Conservation (phyloP, 2,797 vertebrate species). For the Anguilla megastoma region DNA sequence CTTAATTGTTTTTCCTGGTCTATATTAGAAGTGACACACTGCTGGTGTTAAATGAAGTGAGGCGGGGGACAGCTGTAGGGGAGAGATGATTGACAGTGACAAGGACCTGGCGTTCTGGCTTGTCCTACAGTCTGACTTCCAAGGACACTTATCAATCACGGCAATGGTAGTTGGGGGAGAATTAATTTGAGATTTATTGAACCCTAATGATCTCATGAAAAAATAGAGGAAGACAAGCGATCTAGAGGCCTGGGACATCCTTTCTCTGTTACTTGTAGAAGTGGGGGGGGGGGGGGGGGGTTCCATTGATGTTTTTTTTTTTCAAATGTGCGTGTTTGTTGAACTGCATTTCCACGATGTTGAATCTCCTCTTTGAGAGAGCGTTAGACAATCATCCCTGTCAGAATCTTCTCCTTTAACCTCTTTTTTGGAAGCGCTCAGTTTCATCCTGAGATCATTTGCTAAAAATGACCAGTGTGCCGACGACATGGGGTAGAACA, state of each 20-base stretch:
- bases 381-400: neutral
- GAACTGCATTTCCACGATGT: neutral
- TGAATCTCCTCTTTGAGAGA: neutral
- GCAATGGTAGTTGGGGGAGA: slow-evolving; percentile 69
- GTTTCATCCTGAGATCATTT: neutral
- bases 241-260: slow-evolving; percentile 54
- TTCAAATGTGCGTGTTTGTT: neutral
- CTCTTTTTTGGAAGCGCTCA: neutral
- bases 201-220: slow-evolving; percentile 79
- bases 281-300: neutral
- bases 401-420: neutral
- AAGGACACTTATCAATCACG: slow-evolving; percentile 82
- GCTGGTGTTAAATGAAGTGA: slow-evolving; percentile 37
- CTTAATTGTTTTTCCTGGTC: slow-evolving; percentile 39
- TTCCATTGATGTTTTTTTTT: neutral
- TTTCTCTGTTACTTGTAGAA: slow-evolving; percentile 46
- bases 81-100: slow-evolving; percentile 66
- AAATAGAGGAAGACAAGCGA: slow-evolving; percentile 60
- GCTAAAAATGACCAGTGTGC: neutral
- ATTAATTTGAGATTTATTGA: slow-evolving; percentile 80
- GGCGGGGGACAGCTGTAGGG: slow-evolving; percentile 62
- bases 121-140: slow-evolving; percentile 71
- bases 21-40: slow-evolving; percentile 29
- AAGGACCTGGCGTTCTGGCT: slow-evolving; percentile 47
- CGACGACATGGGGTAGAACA: too few species aligned